Percentiles rank a stretch among this genome's conserved stretches.
These are phyloP conservation scores for Etheostoma spectabile DNA, from an alignment of 2,113 vertebrate genomes.

Conservation along the genomic window DNA sequence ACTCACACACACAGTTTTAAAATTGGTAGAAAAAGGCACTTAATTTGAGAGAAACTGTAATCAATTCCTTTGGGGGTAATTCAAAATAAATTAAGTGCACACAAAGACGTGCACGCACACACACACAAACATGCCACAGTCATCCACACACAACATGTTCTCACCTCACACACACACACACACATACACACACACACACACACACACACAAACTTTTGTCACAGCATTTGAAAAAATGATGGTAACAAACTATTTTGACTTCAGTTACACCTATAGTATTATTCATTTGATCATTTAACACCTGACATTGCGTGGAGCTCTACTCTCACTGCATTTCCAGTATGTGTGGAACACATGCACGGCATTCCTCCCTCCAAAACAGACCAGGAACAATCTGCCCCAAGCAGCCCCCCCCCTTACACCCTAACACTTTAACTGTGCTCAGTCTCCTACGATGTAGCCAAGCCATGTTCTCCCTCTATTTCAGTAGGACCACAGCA, in stretches of 20 bases:
- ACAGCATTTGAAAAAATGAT: constrained; percentile 21
- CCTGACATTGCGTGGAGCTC: constrained; percentile 18
- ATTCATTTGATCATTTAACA: constrained; percentile 39
- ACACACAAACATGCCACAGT: constrained; percentile 13
- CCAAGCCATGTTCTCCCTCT: constrained; percentile 84
- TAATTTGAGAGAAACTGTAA: too few species aligned
- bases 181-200: constrained; percentile 5
- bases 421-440: constrained; percentile 74
- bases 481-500: constrained; percentile 80
- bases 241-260: constrained; percentile 51
- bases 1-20: neutral
- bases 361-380: constrained; percentile 79
- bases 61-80: too few species aligned
- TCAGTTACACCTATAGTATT: neutral
- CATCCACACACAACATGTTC: neutral
- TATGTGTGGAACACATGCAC: constrained; percentile 67
- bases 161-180: constrained; percentile 11
- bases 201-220: constrained; percentile 19
- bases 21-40: too few species aligned
- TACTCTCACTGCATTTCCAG: constrained; percentile 64
- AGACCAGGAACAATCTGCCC: constrained; percentile 62
- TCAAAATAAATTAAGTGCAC: neutral
- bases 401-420: constrained; percentile 23
- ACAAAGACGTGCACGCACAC: constrained; percentile 4
- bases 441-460: constrained; percentile 76